phyloP scores from a whole-genome alignment of 2,888 invertebrate species.

The Dasypogon diadema region DNA sequence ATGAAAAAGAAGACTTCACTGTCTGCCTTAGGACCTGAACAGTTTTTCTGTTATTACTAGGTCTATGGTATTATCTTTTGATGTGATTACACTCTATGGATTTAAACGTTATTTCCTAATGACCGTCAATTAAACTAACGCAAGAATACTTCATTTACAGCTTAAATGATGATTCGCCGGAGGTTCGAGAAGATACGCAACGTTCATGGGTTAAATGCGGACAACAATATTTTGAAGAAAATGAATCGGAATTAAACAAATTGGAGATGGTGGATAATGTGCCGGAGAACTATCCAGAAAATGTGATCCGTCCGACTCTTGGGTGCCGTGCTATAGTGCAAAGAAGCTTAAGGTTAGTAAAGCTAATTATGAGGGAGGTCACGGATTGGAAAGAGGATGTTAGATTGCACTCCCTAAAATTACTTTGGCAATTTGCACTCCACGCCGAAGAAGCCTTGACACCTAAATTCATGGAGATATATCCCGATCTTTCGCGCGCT shows the following conservation, averaged over 20 bases:
- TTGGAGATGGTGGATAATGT: constrained; percentile 80
- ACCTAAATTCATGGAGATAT: constrained; percentile 66
- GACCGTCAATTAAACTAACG: no score
- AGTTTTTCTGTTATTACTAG: no score
- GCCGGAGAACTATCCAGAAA: constrained; percentile 80
- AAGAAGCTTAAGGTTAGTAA: constrained; percentile 70
- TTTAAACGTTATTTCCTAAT: no score
- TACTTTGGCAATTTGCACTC: constrained; percentile 66
- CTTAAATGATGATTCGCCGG: constrained; percentile 83
- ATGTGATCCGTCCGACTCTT: constrained; percentile 82
- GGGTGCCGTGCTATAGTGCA: constrained; percentile 87
- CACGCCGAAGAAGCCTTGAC: constrained; percentile 67
- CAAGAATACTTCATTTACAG: no score
- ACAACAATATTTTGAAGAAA: constrained; percentile 83
- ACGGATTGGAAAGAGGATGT: constrained; percentile 68
- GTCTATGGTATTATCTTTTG: no score
- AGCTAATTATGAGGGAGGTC: constrained; percentile 64
- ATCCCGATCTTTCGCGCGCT: constrained; percentile 63
- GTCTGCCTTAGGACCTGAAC: no score
- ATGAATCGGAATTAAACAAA: constrained; percentile 88
- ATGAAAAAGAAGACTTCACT: no score
- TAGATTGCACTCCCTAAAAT: constrained; percentile 65
- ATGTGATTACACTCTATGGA: no score
- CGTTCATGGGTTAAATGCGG: constrained; percentile 81
- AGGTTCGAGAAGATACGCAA: constrained; percentile 75